phyloP scores from a whole-genome alignment of 2,888 invertebrate genomes.

The Erebia aethiops region DNA sequence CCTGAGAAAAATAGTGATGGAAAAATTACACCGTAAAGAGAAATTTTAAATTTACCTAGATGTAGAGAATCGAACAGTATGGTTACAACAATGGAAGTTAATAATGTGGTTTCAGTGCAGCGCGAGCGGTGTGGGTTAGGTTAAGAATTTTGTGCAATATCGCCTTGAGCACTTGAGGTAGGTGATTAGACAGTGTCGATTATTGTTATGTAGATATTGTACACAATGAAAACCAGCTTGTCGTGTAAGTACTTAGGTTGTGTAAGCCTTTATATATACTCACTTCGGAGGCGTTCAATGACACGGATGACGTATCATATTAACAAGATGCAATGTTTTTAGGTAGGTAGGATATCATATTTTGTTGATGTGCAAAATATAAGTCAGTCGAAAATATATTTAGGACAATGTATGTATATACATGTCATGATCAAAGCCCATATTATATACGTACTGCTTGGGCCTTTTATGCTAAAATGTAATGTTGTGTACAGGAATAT shows the following conservation, averaged over 20 bases:
- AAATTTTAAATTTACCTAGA: conserved; percentile 12
- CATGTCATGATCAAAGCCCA: not conserved
- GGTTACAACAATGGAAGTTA: conserved; percentile 21
- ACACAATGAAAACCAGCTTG: conserved; percentile 53
- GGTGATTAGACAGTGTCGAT: conserved; percentile 46
- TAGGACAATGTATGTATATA: not conserved
- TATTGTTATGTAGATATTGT: conserved; percentile 40
- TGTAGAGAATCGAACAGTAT: conserved; percentile 16
- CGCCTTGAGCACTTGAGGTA: conserved; percentile 62
- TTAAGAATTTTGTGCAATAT: conserved; percentile 63
- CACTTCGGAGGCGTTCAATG: conserved; percentile 41
- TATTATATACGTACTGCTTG: not conserved
- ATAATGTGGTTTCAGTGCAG: conserved; percentile 34
- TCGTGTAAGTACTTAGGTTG: conserved; percentile 46
- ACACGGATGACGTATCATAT: conserved; percentile 18
- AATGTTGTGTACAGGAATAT: not conserved
- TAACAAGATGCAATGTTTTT: not conserved
- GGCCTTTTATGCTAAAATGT: not conserved
- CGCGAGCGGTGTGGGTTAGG: conserved; percentile 48
- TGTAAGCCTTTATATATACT: conserved; percentile 49
- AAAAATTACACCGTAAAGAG: conserved; percentile 9
- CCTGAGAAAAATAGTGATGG: not conserved
- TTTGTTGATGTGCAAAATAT: not conserved
- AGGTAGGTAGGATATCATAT: not conserved
- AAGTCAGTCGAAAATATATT: not conserved